A percentile compares a stretch with the other conserved stretches of the same genome.
phyloP scores from a whole-genome alignment of 64 coral and sea anemone genomes.

The Orbicella faveolata region DNA sequence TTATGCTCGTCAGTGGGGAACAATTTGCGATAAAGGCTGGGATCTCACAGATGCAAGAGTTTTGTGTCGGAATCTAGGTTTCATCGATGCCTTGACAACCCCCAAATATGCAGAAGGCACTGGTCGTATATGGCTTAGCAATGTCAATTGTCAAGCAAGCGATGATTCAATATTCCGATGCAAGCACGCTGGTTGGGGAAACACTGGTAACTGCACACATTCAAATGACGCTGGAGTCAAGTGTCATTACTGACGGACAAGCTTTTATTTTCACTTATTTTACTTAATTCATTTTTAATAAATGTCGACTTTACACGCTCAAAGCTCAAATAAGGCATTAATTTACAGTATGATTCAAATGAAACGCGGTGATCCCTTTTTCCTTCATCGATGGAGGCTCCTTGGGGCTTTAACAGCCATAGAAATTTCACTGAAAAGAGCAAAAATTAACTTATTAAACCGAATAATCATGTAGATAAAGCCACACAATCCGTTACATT shows the following conservation, averaged over 20 bases:
- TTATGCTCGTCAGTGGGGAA: neutral
- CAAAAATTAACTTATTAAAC: too few relatives aligned
- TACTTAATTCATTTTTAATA: too few relatives aligned
- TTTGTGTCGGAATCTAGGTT: neutral
- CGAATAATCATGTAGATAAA: too few relatives aligned
- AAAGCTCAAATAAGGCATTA: too few relatives aligned
- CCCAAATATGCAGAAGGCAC: neutral
- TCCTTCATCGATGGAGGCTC: too few relatives aligned
- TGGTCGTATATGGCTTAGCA: constrained; percentile 19
- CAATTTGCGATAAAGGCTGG: constrained; percentile 9
- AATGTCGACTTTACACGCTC: too few relatives aligned
- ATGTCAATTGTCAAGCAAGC: neutral
- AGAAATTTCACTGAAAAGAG: too few relatives aligned
- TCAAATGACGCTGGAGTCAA: constrained; percentile 18
- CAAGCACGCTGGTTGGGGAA: neutral
- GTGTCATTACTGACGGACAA: neutral
- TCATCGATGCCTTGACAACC: neutral
- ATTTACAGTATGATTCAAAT: too few relatives aligned
- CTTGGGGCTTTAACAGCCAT: too few relatives aligned
- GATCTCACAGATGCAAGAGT: constrained; percentile 20
- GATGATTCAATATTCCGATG: constrained; percentile 1
- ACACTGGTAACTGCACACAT: neutral
- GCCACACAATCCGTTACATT: too few relatives aligned
- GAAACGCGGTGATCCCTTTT: too few relatives aligned
- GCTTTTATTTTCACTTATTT: neutral